Percentiles rank a stretch among this genome's conserved stretches.
These are phyloP conservation scores for Vimba vimba DNA, from an alignment of 2,113 vertebrate genomes.

Conservation along the genomic window DNA sequence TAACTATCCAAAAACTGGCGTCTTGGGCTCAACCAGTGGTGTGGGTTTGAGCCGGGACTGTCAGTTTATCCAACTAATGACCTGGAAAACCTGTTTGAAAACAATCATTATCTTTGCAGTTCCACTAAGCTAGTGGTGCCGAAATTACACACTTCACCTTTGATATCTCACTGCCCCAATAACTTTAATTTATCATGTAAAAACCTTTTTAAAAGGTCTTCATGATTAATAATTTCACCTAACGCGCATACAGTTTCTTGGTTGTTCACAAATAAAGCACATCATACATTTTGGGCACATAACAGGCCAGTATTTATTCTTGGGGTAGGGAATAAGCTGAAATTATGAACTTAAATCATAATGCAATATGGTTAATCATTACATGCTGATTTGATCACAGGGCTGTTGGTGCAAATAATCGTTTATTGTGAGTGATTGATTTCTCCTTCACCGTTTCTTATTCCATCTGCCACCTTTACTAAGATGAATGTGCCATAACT, in stretches of 20 bases:
- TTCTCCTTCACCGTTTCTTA: slow-evolving; percentile 67
- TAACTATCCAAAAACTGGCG: no score
- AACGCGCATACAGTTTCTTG: neutral
- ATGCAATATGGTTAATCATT: neutral
- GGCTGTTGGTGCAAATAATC: slow-evolving; percentile 5
- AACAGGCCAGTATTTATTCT: neutral
- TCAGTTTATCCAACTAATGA: neutral
- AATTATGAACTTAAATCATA: neutral
- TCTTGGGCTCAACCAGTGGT: no score
- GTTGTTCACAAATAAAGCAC: neutral
- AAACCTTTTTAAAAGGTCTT: neutral
- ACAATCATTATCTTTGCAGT: neutral
- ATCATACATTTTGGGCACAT: neutral
- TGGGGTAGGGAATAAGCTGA: neutral
- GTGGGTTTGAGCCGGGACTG: no score
- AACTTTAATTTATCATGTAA: neutral
- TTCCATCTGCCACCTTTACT: slow-evolving; percentile 63
- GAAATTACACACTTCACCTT: neutral
- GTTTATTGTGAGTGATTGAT: slow-evolving; percentile 55
- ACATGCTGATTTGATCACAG: slow-evolving; percentile 19
- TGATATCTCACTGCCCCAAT: neutral
- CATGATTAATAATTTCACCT: neutral
- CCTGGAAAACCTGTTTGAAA: neutral
- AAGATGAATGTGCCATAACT: slow-evolving; percentile 57
- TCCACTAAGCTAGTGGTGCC: neutral